Evolutionary conservation across 2,113 vertebrate species (phyloP).

Genomic region (Elanoides forficatus): DNA sequence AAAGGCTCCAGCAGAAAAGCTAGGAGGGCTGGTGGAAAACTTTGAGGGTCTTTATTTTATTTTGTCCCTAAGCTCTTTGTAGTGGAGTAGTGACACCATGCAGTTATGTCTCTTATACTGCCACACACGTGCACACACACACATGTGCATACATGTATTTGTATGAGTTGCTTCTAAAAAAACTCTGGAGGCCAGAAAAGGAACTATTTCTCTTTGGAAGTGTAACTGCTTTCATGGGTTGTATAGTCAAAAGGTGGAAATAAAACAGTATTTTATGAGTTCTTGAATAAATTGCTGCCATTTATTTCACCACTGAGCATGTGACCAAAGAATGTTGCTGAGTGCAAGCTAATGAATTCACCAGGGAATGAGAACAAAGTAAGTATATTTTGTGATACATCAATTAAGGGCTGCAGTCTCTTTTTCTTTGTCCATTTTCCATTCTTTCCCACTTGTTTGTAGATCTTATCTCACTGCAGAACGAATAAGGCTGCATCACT

Average conservation of each 20-base stretch:
- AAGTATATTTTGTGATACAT: not conserved
- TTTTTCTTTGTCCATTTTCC: not conserved
- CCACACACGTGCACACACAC: fast-evolving
- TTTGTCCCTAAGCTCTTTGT: not conserved
- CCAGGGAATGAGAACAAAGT: not conserved
- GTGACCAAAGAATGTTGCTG: not conserved
- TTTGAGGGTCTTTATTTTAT: not conserved
- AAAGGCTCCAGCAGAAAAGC: not conserved
- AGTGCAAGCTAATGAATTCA: not conserved
- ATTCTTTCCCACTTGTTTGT: not conserved
- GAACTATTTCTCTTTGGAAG: not conserved
- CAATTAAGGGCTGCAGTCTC: not conserved
- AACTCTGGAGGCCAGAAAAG: not conserved
- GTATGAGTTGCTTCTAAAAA: not conserved
- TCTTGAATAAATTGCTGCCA: not conserved
- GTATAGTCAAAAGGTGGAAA: not conserved
- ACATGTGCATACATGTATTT: not conserved
- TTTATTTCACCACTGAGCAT: not conserved
- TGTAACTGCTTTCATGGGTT: not conserved
- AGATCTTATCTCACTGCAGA: not conserved
- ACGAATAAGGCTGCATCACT: not conserved
- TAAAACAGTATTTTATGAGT: not conserved
- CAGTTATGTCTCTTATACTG: not conserved
- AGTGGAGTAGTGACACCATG: not conserved
- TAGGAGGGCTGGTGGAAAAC: not conserved